These are phyloP conservation scores for Halcyon badia DNA, from an alignment of 2,797 vertebrate genomes.

Conservation along the genomic window DNA sequence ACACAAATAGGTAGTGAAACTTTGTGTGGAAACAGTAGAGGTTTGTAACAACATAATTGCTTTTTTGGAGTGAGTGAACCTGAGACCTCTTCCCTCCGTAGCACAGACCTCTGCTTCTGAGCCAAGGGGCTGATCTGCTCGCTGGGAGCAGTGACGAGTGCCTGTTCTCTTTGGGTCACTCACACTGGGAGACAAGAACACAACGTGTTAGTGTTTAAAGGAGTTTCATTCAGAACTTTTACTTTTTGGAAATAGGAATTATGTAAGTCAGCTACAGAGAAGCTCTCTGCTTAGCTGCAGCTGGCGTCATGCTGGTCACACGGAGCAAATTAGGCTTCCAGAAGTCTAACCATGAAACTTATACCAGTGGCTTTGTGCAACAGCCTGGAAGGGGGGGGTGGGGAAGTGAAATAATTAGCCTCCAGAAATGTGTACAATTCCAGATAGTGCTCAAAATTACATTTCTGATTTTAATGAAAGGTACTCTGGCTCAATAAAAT, in stretches of 20 bases:
- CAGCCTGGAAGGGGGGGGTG: background rate
- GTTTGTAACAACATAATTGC: background rate
- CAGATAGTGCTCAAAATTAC: slow-evolving; percentile 55
- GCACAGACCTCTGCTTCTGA: background rate
- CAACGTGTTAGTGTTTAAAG: background rate
- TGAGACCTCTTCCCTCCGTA: fast-evolving
- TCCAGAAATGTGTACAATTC: slow-evolving; percentile 44
- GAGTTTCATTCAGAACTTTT: background rate
- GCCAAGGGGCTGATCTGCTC: background rate
- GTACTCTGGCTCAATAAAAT: slow-evolving; percentile 74
- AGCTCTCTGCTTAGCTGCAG: background rate
- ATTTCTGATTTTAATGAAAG: slow-evolving; percentile 68
- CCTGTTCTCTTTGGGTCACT: background rate
- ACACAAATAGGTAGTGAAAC: background rate
- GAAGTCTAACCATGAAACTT: background rate
- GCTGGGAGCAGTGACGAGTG: fast-evolving
- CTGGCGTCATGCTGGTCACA: background rate
- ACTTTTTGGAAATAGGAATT: background rate
- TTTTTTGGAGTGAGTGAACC: background rate
- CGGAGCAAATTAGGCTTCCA: slow-evolving; percentile 36
- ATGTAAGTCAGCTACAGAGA: background rate
- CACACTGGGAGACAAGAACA: background rate
- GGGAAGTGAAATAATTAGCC: slow-evolving; percentile 23
- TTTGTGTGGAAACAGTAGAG: background rate
- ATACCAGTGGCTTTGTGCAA: background rate